phyloP scores from a whole-genome alignment of 30 jellyfish, hydroid and myxozoan genomes.

The Aurelia coerulea region DNA sequence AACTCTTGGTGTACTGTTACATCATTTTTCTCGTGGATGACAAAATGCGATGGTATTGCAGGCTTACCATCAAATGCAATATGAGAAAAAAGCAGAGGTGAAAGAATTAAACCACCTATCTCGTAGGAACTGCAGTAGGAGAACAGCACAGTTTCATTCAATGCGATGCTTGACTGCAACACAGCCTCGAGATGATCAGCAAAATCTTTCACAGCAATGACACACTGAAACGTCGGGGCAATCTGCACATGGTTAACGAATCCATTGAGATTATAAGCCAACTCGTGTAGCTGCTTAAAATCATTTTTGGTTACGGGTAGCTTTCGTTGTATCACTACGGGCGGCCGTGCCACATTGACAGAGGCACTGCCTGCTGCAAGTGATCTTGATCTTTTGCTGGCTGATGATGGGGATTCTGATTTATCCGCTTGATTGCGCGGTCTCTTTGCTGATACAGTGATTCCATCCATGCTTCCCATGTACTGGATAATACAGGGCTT shows the following conservation, averaged over 20 bases:
- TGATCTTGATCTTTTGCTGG: conserved; percentile 7
- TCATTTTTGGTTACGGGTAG: conserved; percentile 62
- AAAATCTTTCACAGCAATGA: conserved; percentile 63
- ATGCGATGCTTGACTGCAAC: conserved; percentile 25
- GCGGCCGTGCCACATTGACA: conserved; percentile 16
- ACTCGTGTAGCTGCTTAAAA: conserved; percentile 75
- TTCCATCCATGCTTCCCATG: conserved; percentile 81
- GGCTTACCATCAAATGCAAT: conserved; percentile 86
- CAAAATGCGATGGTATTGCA: conserved; percentile 84
- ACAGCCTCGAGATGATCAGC: conserved; percentile 79
- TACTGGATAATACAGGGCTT: conserved; percentile 84
- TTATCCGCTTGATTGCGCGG: conserved; percentile 12
- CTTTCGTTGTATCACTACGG: conserved; percentile 31
- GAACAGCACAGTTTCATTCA: conserved; percentile 59
- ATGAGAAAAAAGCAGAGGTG: conserved; percentile 77
- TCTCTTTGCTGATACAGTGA: conserved; percentile 24
- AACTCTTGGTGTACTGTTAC: conserved; percentile 60
- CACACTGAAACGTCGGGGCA: conserved; percentile 69
- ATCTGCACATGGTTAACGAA: conserved; percentile 67
- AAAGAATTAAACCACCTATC: conserved; percentile 72
- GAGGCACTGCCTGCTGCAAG: conserved; percentile 16
- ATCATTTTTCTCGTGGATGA: conserved; percentile 79
- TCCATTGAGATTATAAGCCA: conserved; percentile 72
- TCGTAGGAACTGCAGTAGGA: conserved; percentile 81
- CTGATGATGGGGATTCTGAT: not conserved